These are phyloP conservation scores for Syndactyla subalaris DNA, from an alignment of 2,797 vertebrate genomes.

Conservation along the genomic window DNA sequence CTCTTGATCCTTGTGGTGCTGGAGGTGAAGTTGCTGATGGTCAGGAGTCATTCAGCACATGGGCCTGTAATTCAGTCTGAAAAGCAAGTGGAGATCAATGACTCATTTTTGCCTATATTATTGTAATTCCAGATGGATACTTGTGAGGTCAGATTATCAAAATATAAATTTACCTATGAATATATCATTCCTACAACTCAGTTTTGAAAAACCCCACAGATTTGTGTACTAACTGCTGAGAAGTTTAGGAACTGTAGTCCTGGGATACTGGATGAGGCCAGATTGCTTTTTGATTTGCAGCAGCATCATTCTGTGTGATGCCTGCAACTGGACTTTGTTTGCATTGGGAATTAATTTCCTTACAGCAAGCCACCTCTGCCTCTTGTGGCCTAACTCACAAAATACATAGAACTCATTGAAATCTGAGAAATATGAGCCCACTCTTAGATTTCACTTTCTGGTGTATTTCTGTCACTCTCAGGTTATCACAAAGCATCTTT, in stretches of 20 bases:
- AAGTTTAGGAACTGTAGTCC: not conserved
- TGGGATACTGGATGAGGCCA: not conserved
- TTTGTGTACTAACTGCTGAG: not conserved
- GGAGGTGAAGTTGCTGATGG: not conserved
- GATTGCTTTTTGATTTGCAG: not conserved
- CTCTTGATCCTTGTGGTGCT: not conserved
- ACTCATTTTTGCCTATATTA: not conserved
- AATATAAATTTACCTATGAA: not conserved
- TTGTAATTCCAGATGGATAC: not conserved
- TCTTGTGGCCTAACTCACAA: not conserved
- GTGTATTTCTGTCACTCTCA: not conserved
- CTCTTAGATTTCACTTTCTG: not conserved
- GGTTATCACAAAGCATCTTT: not conserved
- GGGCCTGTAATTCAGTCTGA: not conserved
- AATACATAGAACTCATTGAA: not conserved
- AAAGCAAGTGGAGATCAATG: not conserved
- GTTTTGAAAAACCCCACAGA: accelerated
- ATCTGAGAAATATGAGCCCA: not conserved
- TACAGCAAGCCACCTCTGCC: not conserved
- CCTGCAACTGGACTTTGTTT: not conserved
- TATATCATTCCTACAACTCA: not conserved
- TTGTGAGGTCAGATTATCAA: not conserved
- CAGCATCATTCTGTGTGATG: not conserved
- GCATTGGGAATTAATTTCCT: not conserved
- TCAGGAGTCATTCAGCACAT: not conserved